Conservation (phyloP, 1,140 invertebrate genomes). For the Apis florea region DNA sequence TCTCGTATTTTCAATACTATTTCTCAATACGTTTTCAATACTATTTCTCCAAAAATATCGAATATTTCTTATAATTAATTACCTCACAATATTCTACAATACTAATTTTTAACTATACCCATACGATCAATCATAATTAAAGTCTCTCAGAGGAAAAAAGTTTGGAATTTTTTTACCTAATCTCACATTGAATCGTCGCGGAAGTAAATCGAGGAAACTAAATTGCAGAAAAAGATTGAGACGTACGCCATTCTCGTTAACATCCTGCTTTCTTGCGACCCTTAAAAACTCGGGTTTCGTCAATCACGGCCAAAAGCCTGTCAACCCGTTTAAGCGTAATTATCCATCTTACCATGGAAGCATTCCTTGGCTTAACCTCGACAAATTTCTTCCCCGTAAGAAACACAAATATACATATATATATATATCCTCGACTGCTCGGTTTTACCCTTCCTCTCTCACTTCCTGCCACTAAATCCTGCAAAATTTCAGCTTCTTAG, state of each 20-base stretch:
- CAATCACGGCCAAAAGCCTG: not conserved
- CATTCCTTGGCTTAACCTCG: not conserved
- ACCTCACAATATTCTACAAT: too few species aligned
- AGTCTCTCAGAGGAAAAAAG: too few species aligned
- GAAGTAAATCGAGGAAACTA: too few species aligned
- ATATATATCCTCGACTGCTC: not conserved
- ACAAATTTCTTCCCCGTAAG: conserved; percentile 5
- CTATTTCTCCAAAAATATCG: not conserved
- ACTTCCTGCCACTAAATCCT: not conserved
- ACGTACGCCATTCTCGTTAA: not conserved
- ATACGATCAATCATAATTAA: too few species aligned
- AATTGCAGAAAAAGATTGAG: too few species aligned
- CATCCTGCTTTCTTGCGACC: not conserved
- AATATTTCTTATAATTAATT: not conserved
- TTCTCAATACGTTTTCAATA: not conserved
- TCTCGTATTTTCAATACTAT: not conserved
- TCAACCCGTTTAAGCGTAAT: not conserved
- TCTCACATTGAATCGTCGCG: too few species aligned
- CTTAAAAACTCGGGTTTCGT: conserved; percentile 2
- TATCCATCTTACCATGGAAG: not conserved
- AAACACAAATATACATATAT: conserved; percentile 3
- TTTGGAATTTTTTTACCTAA: too few species aligned
- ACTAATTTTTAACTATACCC: too few species aligned
- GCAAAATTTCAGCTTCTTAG: conserved; percentile 2
- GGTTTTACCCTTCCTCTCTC: not conserved